These are phyloP conservation scores for Tachycineta bicolor DNA, from an alignment of 2,113 vertebrate species.

Conservation along the genomic window DNA sequence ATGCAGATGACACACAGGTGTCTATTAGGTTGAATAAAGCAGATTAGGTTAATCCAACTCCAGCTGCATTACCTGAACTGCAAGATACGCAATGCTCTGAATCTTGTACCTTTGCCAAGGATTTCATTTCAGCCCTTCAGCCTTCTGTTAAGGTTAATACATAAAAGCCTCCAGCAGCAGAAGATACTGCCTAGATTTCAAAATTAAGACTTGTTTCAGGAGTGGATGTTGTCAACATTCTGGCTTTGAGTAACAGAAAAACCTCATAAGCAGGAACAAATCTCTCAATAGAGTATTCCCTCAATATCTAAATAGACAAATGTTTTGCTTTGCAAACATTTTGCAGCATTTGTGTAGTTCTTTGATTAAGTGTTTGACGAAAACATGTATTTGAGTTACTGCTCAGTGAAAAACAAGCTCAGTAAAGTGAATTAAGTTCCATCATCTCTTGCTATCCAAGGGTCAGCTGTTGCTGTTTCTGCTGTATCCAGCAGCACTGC, in stretches of 20 bases:
- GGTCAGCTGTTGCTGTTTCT: not conserved
- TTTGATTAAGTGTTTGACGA: slow-evolving; percentile 15
- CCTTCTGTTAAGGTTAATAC: not conserved
- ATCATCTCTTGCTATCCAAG: not conserved
- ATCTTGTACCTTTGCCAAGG: not conserved
- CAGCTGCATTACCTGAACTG: not conserved
- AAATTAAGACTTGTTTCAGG: slow-evolving; percentile 13
- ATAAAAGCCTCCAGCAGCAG: not conserved
- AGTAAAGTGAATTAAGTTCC: not conserved
- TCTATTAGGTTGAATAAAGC: not conserved
- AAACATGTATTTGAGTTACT: not conserved
- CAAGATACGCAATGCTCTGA: not conserved
- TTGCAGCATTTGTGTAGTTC: not conserved
- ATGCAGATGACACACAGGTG: not conserved
- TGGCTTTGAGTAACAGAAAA: not conserved
- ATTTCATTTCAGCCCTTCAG: not conserved
- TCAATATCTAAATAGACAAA: not conserved
- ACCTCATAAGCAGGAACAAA: not conserved
- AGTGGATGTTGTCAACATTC: not conserved
- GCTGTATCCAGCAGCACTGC: not conserved
- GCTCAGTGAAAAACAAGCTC: not conserved
- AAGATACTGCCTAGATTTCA: not conserved
- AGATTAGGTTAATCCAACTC: not conserved
- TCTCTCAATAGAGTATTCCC: not conserved
- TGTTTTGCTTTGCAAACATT: not conserved